Base-by-base conservation (phyloP, 2,797 vertebrate genomes). In the Peromyscus attwateri region DNA sequence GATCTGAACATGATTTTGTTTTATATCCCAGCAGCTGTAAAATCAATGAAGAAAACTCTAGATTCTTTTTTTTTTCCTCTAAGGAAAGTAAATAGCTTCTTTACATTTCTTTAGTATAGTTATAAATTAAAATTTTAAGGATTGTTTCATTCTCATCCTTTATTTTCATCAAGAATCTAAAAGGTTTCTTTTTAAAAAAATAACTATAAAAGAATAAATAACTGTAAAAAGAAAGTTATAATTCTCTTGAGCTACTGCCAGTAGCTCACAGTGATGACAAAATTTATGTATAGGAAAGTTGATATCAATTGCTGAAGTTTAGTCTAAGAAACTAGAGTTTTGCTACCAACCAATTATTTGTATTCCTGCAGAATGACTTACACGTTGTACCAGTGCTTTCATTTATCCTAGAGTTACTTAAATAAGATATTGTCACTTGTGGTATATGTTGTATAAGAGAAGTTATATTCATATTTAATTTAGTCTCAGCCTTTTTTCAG, bases 271-370 rank as follows among this genome's bases (percentile, higher is more conserved):
- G 37, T 95, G 82, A 90, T 97, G 91, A 94, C 97, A 98, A 92
- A 93, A 95, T 95, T 92, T 96, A 94, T 96, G 91, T 96, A 95
- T 97, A 94, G 91, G 96, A 97, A 97, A 97, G 95, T 91, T 97
- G 97, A 90, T 96, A 96, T 97, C 96, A 97, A 62, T 85, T 97
- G 91, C 88, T 87, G 82, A 96, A 92, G 84, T 95, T 97, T 96
- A 97, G 91, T 96, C 93, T 97, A 94, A 97, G 97, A 94, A 97
- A 73, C 93, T 87, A 97, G 92, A 97, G 89, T 97, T 95, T 97
- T 95, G 52, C 91, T 97, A 91, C 95, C 91, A 96, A 95, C 71
- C 68, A 95, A 94, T 97, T 95, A 96, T 95, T 96, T 97, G 91
- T 89, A 94, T 97, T 97, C 97, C 96, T 91, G 60, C 95, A 97